phyloP scores from a whole-genome alignment of 92 coral and sea anemone species.

The Anthopleura xanthogrammica region DNA sequence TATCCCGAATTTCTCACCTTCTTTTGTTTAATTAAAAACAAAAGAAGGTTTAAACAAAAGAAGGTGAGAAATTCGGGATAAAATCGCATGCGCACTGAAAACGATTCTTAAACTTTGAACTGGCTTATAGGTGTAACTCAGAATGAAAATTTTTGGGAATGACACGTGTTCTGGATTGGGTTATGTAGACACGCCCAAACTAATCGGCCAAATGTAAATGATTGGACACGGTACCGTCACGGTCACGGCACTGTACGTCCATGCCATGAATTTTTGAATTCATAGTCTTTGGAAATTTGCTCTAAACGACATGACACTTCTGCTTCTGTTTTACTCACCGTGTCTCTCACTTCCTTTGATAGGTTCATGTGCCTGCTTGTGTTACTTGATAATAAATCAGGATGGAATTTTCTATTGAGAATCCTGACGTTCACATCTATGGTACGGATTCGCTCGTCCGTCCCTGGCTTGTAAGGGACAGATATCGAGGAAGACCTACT shows the following conservation, averaged over 20 bases:
- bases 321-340: slow-evolving; percentile 9
- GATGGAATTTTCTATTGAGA: not conserved
- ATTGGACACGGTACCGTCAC: not conserved
- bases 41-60: no score
- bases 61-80: no score
- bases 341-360: slow-evolving; percentile 6
- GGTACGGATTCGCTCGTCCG: not conserved
- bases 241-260: not conserved
- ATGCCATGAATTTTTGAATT: no score
- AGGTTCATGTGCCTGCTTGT: not conserved
- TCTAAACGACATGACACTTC: not conserved
- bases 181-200: no score
- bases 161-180: no score
- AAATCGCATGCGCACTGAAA: no score
- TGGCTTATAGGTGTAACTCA: no score
- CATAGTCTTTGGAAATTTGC: not conserved
- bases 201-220: no score
- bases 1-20: no score
- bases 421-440: slow-evolving; percentile 4
- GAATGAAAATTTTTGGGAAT: no score
- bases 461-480: not conserved
- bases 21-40: no score
- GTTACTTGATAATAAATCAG: slow-evolving; percentile 5
- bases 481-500: slow-evolving; percentile 11
- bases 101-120: no score